Evolutionary conservation across 2,797 vertebrate species (phyloP).

Genomic region (Paramormyrops hopkinsi): DNA sequence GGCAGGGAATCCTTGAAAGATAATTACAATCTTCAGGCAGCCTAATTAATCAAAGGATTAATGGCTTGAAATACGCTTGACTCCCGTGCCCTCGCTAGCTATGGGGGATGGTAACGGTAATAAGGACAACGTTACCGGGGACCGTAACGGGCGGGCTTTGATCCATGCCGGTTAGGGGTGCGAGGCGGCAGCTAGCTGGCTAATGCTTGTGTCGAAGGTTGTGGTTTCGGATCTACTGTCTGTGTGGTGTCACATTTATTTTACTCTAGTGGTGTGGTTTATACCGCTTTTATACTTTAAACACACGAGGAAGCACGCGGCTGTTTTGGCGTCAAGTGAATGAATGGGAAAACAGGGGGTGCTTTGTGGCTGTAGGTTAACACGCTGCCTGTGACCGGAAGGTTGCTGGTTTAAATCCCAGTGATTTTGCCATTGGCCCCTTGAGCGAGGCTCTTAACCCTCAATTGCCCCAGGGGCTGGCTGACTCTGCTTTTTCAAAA

Average conservation of each 20-base stretch:
- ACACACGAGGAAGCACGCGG: neutral
- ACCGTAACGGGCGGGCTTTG: neutral
- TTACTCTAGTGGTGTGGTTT: neutral
- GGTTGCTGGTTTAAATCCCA: neutral
- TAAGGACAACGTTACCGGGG: neutral
- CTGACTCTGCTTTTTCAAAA: neutral
- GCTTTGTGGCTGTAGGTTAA: neutral
- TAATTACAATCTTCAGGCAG: slow-evolving; percentile 40
- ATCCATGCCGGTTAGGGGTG: neutral
- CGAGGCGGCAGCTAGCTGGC: neutral
- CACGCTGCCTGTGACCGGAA: neutral
- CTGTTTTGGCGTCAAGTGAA: neutral
- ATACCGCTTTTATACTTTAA: neutral
- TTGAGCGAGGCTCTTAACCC: neutral
- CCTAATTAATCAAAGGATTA: slow-evolving; percentile 43
- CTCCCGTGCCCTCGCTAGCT: slow-evolving; percentile 29
- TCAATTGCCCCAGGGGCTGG: neutral
- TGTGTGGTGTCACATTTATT: neutral
- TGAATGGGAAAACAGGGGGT: neutral
- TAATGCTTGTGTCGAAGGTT: neutral
- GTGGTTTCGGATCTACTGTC: neutral
- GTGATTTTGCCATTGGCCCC: neutral
- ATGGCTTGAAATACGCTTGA: slow-evolving; percentile 37
- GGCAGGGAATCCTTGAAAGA: slow-evolving; percentile 34
- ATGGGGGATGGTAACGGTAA: slow-evolving; percentile 28